Percentiles rank a stretch among this genome's conserved stretches.
phyloP scores from a whole-genome alignment of 2,888 invertebrate genomes.

The Epirrhoe alternata region DNA sequence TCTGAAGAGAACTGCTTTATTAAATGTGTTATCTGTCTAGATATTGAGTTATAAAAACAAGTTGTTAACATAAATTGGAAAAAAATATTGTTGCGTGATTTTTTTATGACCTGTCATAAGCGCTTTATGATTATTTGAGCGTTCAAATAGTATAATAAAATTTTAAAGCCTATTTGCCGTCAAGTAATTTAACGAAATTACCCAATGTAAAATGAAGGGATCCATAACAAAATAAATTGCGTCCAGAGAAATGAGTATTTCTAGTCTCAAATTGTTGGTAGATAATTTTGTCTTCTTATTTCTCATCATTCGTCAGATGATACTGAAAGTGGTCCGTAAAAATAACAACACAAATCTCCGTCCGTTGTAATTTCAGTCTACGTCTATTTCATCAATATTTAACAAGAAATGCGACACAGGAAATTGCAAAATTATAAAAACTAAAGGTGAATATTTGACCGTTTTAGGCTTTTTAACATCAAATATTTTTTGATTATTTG shows the following conservation, averaged over 20 bases:
- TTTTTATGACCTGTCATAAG: conserved; percentile 78
- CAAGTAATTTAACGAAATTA: conserved; percentile 67
- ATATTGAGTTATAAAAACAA: conserved; percentile 79
- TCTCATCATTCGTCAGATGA: conserved; percentile 13
- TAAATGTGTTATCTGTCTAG: conserved; percentile 72
- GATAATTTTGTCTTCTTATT: conserved; percentile 31
- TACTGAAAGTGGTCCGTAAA: conserved; percentile 12
- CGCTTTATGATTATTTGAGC: conserved; percentile 80
- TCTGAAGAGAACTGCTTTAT: conserved; percentile 49
- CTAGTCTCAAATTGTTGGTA: conserved; percentile 29
- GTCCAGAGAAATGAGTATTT: conserved; percentile 42
- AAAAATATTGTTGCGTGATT: conserved; percentile 73
- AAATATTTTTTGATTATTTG: too few relatives aligned
- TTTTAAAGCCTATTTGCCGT: conserved; percentile 71
- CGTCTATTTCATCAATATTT: too few relatives aligned
- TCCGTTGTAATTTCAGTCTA: background rate
- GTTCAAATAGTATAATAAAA: conserved; percentile 73
- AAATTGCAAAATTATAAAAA: too few relatives aligned
- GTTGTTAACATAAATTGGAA: conserved; percentile 81
- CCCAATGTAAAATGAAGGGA: conserved; percentile 57
- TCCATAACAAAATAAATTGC: conserved; percentile 54
- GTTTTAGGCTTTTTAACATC: too few relatives aligned
- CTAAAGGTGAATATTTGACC: too few relatives aligned
- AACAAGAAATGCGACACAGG: too few relatives aligned
- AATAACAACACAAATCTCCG: background rate